Conservation (phyloP, 2,113 vertebrate genomes). For the Xyliphius kryptos region DNA sequence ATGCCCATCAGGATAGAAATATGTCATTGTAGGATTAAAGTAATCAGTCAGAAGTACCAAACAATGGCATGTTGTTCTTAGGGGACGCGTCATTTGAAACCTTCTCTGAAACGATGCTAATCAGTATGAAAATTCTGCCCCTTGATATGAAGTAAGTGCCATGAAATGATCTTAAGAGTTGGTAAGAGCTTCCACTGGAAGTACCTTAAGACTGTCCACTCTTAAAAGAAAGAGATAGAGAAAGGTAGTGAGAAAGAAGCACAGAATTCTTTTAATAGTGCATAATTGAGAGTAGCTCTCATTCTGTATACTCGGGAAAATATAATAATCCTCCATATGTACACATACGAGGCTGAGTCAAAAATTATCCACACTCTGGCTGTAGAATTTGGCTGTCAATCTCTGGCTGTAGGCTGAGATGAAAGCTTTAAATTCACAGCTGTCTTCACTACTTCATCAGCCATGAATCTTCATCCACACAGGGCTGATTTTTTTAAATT, state of each 20-base stretch:
- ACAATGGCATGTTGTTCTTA: no score
- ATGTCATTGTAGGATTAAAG: no score
- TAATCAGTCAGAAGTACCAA: no score
- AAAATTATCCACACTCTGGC: no score
- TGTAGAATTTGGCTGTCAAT: no score
- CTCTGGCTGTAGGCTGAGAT: no score
- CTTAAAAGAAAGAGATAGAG: background rate
- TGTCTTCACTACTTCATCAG: no score
- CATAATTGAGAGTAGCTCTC: constrained; percentile 24
- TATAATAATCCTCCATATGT: background rate
- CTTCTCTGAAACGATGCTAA: background rate
- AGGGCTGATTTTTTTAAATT: no score
- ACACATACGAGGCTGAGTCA: constrained; percentile 16
- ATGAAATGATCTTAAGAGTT: background rate
- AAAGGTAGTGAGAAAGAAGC: background rate
- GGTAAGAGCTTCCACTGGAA: constrained; percentile 23
- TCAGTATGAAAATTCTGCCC: constrained; percentile 6
- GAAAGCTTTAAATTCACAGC: no score
- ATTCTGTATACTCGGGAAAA: background rate
- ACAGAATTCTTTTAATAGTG: constrained; percentile 15
- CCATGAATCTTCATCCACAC: no score
- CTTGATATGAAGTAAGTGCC: constrained; percentile 9
- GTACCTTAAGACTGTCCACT: constrained; percentile 25
- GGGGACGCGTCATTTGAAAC: background rate
- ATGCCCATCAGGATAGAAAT: no score